phyloP scores from a whole-genome alignment of 2,797 vertebrate genomes.

The Labroides dimidiatus region DNA sequence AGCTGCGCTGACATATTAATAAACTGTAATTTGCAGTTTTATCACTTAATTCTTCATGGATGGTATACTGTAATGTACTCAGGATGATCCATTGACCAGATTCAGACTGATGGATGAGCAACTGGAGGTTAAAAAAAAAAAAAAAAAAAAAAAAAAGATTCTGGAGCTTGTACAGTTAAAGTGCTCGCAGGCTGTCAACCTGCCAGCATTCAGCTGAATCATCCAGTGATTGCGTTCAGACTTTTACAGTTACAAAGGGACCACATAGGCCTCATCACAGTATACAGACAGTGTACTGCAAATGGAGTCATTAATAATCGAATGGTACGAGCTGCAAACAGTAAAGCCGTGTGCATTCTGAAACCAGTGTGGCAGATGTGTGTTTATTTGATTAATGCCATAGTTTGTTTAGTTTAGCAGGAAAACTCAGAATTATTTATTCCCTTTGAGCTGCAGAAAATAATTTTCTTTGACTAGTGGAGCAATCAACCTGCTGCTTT shows the following conservation, averaged over 20 bases:
- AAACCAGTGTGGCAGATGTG: conserved; percentile 9
- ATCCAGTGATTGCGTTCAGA: conserved; percentile 56
- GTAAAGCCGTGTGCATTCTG: neutral
- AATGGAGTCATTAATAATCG: conserved; percentile 32
- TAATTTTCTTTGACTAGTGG: neutral
- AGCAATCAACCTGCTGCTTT: conserved; percentile 24
- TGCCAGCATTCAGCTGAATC: conserved; percentile 59
- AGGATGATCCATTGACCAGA: conserved; percentile 22
- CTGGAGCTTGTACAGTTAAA: conserved; percentile 31
- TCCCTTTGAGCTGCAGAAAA: neutral
- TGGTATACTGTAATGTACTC: conserved; percentile 15
- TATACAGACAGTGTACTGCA: conserved; percentile 18
- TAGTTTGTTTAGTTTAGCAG: conserved; percentile 7
- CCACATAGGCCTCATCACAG: conserved; percentile 7
- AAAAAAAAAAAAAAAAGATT: conserved; percentile 36
- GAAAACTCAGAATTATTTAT: neutral
- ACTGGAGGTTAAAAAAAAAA: conserved; percentile 30
- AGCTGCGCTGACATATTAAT: conserved; percentile 9
- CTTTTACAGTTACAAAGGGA: conserved; percentile 39
- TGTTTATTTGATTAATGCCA: conserved; percentile 9
- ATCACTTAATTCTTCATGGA: conserved; percentile 15
- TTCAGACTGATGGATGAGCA: conserved; percentile 49
- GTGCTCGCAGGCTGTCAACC: conserved; percentile 57
- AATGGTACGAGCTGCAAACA: conserved; percentile 1
- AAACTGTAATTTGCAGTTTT: conserved; percentile 16